These are phyloP conservation scores for Chloromyia formosa DNA, from an alignment of 2,888 invertebrate species.

Conservation along the genomic window DNA sequence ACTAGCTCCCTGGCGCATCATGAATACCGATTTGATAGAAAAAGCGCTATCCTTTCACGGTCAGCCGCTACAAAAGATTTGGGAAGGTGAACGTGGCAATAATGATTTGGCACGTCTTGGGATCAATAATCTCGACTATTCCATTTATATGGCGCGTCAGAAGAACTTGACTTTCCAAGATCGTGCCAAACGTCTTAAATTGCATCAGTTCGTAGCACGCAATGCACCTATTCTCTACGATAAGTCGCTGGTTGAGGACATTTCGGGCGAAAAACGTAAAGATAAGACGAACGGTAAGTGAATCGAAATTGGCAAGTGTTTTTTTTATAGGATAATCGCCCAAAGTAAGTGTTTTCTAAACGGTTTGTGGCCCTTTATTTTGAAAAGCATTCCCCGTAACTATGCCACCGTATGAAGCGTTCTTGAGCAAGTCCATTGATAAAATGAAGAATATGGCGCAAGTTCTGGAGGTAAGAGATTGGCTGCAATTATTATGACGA, in stretches of 20 bases:
- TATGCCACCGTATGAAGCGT: constrained; percentile 88
- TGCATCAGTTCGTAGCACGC: constrained; percentile 87
- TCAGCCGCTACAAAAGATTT: constrained; percentile 85
- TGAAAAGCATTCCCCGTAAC: constrained; percentile 57
- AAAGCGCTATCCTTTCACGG: constrained; percentile 86
- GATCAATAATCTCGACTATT: constrained; percentile 73
- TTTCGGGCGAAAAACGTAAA: constrained; percentile 57
- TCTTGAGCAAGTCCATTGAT: constrained; percentile 75
- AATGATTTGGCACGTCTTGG: constrained; percentile 75
- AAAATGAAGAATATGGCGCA: constrained; percentile 79
- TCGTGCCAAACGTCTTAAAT: constrained; percentile 80
- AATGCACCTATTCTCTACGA: constrained; percentile 83
- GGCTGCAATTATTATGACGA: background rate
- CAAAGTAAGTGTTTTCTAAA: background rate
- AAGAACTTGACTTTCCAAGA: constrained; percentile 85
- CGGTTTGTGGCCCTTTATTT: too few relatives aligned
- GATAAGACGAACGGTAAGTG: constrained; percentile 49
- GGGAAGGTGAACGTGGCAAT: constrained; percentile 85
- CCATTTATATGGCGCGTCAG: constrained; percentile 80
- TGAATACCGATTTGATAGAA: constrained; percentile 66
- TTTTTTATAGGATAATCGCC: too few relatives aligned
- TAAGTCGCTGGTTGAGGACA: constrained; percentile 65
- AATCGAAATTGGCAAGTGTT: background rate
- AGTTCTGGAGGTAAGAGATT: constrained; percentile 81
- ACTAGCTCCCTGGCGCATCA: constrained; percentile 45